Conservation (phyloP, 64 coral and sea anemone species). For the Dendronephthya gigantea region DNA sequence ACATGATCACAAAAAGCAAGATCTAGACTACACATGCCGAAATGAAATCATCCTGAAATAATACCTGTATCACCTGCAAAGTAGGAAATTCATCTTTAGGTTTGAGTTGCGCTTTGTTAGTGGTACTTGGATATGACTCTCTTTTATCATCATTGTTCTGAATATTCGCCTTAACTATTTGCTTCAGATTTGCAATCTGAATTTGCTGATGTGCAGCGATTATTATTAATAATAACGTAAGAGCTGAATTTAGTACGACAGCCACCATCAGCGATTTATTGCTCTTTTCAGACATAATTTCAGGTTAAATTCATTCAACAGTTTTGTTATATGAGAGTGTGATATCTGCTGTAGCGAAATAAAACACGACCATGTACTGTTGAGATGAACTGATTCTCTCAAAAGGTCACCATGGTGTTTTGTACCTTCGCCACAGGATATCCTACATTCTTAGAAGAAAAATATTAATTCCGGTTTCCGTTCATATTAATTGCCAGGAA, state of each 20-base stretch:
- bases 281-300: neutral
- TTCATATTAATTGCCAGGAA: neutral
- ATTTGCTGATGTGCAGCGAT: neutral
- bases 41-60: too few relatives aligned
- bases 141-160: neutral
- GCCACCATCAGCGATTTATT: neutral
- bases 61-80: neutral
- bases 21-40: too few relatives aligned
- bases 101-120: neutral
- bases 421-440: neutral
- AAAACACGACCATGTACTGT: neutral
- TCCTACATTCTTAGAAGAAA: neutral
- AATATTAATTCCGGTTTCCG: slow-evolving; percentile 1
- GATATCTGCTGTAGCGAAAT: neutral
- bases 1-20: too few relatives aligned
- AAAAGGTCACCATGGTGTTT: neutral
- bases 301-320: neutral
- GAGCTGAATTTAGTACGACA: neutral
- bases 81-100: neutral
- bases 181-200: neutral
- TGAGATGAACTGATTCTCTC: neutral
- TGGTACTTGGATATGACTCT: neutral
- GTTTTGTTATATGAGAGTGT: neutral
- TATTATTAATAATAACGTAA: neutral
- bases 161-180: neutral